Conservation (phyloP, 2,113 vertebrate species). For the Odocoileus virginianus region DNA sequence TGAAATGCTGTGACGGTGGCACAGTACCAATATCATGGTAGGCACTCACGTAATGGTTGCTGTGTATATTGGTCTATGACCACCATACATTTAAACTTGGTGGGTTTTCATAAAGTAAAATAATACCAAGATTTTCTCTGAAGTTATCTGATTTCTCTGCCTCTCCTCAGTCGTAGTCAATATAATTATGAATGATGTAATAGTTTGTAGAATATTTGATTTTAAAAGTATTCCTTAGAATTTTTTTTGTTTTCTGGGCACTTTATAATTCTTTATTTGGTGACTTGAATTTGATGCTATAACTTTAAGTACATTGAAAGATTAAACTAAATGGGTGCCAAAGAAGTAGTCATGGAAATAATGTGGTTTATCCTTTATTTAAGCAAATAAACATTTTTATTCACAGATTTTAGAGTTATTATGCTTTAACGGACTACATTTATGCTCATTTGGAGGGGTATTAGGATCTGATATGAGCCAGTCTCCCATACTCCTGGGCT, state of each 20-base stretch:
- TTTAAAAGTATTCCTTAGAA: not conserved
- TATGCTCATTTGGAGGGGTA: not conserved
- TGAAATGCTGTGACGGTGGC: no score
- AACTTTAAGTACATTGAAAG: not conserved
- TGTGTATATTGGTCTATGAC: not conserved
- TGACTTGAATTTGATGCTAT: not conserved
- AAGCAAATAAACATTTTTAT: not conserved
- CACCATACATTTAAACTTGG: not conserved
- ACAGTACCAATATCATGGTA: not conserved
- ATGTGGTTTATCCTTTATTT: not conserved
- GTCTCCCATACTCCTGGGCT: not conserved
- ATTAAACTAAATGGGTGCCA: not conserved
- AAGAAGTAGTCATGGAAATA: not conserved
- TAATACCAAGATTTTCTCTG: not conserved
- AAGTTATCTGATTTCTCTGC: not conserved
- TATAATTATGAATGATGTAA: not conserved
- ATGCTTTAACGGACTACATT: not conserved
- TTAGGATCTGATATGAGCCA: not conserved
- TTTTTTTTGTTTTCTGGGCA: not conserved
- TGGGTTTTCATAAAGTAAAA: not conserved
- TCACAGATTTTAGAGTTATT: not conserved
- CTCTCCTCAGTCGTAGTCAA: not conserved
- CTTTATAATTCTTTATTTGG: not conserved
- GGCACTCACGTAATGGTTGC: not conserved
- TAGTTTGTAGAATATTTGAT: not conserved